phyloP scores from a whole-genome alignment of 2,888 invertebrate genomes.

The Rhagonycha lutea region DNA sequence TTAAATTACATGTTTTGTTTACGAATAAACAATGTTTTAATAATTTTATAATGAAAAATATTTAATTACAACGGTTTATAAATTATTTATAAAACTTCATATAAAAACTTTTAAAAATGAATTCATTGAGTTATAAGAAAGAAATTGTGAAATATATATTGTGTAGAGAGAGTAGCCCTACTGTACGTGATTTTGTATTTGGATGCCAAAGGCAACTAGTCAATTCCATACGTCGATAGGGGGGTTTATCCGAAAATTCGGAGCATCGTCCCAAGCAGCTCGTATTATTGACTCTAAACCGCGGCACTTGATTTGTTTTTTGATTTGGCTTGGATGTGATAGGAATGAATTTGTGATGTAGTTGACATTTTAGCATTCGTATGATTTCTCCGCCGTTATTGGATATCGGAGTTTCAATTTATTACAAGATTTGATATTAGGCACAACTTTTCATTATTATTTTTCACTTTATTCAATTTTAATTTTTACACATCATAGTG shows the following conservation, averaged over 20 bases:
- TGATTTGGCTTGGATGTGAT: slow-evolving; percentile 22
- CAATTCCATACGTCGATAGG: slow-evolving; percentile 19
- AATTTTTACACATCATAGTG: neutral
- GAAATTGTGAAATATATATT: neutral
- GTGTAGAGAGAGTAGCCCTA: neutral
- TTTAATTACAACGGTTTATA: neutral
- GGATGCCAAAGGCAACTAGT: slow-evolving; percentile 19
- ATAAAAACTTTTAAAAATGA: neutral
- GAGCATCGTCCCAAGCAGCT: slow-evolving; percentile 16
- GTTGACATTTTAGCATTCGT: slow-evolving; percentile 17
- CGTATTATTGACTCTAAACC: slow-evolving; percentile 28
- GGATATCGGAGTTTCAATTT: slow-evolving; percentile 8
- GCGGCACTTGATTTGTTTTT: slow-evolving; percentile 26
- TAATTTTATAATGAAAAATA: neutral
- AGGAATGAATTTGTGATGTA: slow-evolving; percentile 21
- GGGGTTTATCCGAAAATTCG: slow-evolving; percentile 19
- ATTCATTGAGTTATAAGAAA: neutral
- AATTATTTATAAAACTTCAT: neutral
- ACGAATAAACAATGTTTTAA: neutral
- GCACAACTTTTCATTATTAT: neutral
- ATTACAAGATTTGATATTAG: neutral
- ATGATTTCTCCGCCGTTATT: slow-evolving; percentile 13
- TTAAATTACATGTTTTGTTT: neutral
- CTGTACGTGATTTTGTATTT: slow-evolving; percentile 22
- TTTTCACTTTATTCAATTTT: neutral